Evolutionary conservation across 2,888 invertebrate species (phyloP), one percentile per base, ranked within the genome.

Genomic region (Limnephilus lunatus): DNA sequence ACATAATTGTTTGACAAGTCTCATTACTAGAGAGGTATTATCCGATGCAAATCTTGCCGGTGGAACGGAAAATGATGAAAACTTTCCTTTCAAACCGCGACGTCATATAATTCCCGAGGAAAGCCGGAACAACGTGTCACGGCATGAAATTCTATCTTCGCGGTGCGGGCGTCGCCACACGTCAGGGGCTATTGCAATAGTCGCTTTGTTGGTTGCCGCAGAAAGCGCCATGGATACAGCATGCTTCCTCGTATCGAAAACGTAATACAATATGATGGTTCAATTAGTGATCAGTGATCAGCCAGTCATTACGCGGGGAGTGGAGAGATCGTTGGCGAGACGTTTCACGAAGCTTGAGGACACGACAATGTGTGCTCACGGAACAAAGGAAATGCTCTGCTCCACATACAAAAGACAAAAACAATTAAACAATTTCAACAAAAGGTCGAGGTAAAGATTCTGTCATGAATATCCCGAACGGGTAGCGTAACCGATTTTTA

Each of bases 221-320:
- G 88, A 89, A 89, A 86, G 48, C 86, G 86, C 86, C 86, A 30
- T 44, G 68, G 68, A 68, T 68, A 48, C 86, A 48, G 85, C 39
- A 14, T 11, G 31, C 87, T 87, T 53, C 68, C 88, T 81, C 88
- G 68, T 32, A 80, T 32, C 88, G 88, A 30, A 32, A 80, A 81
- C 88, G 88, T 89, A 89, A 81, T 89, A 89, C 88, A 89, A 89
- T 89, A 89, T 81, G 88, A 89, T 89, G 88, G 88, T 35, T 89
- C 88, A 89, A 89, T 89, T 89, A 89, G 88, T 80, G 80, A 81
- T 81, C 88, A 81, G 88, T 80, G 68, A 80, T 80, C 88, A 80
- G 25, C 39, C 88, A 89, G 88, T 89, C 88, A 89, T 89, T 81
- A 89, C n/a, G 80, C 35, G 88, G 88, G 32, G 80, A 31, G 88